Evolutionary conservation across 2,113 vertebrate species (phyloP).

Genomic region (Tricholaema leucomelas): DNA sequence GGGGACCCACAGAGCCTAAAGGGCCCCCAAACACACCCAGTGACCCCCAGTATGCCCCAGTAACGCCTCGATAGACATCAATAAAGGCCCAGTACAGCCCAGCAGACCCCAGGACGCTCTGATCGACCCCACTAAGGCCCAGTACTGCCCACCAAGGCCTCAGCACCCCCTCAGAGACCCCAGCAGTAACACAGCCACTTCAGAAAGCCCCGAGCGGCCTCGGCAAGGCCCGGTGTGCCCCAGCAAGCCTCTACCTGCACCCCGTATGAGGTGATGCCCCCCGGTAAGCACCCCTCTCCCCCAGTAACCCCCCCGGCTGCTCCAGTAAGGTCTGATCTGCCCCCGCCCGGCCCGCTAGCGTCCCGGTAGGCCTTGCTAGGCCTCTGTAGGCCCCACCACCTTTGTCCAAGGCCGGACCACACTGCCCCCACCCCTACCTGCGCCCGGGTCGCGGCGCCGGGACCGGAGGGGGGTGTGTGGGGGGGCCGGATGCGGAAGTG

Average conservation of each 20-base stretch:
- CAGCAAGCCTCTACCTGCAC: background rate
- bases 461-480: background rate
- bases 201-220: background rate
- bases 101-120: background rate
- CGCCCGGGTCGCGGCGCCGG: background rate
- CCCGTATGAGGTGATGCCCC: no score
- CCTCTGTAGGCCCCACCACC: background rate
- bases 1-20: background rate
- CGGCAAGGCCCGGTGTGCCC: background rate
- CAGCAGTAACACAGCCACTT: accelerated
- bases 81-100: no score
- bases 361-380: background rate
- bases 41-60: background rate
- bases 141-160: background rate
- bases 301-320: background rate
- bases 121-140: background rate
- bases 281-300: no score
- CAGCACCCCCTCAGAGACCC: no score
- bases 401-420: background rate
- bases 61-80: background rate
- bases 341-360: background rate
- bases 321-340: background rate
- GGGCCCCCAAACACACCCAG: background rate
- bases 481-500: background rate
- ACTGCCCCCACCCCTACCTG: background rate